Base-by-base conservation (phyloP, 2,113 vertebrate species). In the Oreochromis aureus region DNA sequence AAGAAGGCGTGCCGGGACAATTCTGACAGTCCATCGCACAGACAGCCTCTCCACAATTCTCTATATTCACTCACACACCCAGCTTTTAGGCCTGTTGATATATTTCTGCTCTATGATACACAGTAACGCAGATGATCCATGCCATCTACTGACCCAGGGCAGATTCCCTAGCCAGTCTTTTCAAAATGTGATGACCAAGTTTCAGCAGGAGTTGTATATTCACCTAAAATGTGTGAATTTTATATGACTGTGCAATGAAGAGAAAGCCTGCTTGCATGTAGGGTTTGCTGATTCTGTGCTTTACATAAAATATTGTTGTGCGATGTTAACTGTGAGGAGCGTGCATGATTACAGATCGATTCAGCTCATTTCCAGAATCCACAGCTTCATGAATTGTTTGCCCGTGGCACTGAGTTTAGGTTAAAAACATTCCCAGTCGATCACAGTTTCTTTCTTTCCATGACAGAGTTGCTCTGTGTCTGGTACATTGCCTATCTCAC, bases 401-500 rank as follows among this genome's bases (percentile, higher is more conserved):
- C 8, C 8, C 2, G 9, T 27, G 15, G 9, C 22, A 48, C 69
- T 30, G 24, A 48, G 61, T 51, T 80, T 59, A 19, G 44, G 8
- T n/a, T 5, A 6, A 76, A 61, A 86, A 48, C 32, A n/a, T 18
- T 87, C 4, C 6, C 41, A 81, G 55, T 81, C 5, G 27, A 56
- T 85, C 78, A 69, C 18, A 18, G 61, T 71, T 18, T 41, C 76
- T 48, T 66, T 86, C 39, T 91, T 39, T 84, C 30, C 27, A 19
- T 79, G 81, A 83, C 83, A 82, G 83, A 87, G 92, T 81, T 6
- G 66, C 78, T 89, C 76, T 83, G 24, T 89, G 83, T 91, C 84
- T 71, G 79, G 54, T 85, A 53, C 86, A 90, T 81, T 91, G 90
- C 91, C 86, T 80, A 56, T 88, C 85, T 93, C 87, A 85, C 87